A percentile compares a stretch with the other conserved stretches of the same genome.
Conservation (phyloP, 1,140 invertebrate species). For the honey bee (Apis mellifera) region Amel_HAv3.1 CM009936.2:9687001-9687500, state of each 20-base stretch:
- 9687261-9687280: too few relatives aligned
- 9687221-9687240: background rate
- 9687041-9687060: background rate
- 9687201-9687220: background rate
- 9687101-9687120: constrained; percentile 23
- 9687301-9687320: too few relatives aligned
- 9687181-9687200: constrained; percentile 15
- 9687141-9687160: background rate
- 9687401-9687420: too few relatives aligned
- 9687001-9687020: background rate
- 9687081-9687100: background rate
- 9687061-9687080: constrained; percentile 8
- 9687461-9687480: background rate
- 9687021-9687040: too few relatives aligned
- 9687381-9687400: too few relatives aligned
- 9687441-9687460: too few relatives aligned
- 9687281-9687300: too few relatives aligned
- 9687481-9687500: background rate
- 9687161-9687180: background rate
- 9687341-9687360: too few relatives aligned
- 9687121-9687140: constrained; percentile 38
- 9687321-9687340: too few relatives aligned
- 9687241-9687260: background rate
- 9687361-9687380: too few relatives aligned
- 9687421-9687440: too few relatives aligned